Evolutionary conservation across 2,888 invertebrate genomes (phyloP).

Genomic region (Tenthredo notha): DNA sequence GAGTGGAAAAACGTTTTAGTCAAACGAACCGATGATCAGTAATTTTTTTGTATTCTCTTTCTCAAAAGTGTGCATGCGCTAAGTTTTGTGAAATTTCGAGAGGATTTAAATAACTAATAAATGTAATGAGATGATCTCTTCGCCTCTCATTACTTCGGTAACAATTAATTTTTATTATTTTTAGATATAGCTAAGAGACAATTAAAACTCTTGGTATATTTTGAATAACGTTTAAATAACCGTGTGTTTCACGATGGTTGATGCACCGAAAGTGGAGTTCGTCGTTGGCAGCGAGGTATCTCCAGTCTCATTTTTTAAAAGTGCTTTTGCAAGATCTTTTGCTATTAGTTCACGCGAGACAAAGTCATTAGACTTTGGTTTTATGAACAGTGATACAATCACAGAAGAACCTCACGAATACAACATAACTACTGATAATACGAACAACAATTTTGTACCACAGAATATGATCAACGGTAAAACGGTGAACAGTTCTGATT

Average conservation of each 20-base stretch:
- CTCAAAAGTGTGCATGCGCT: neutral
- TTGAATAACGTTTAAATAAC: neutral
- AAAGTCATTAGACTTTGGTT: slow-evolving; percentile 77
- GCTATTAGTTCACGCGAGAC: slow-evolving; percentile 75
- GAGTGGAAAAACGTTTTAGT: neutral
- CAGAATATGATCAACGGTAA: slow-evolving; percentile 55
- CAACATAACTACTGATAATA: slow-evolving; percentile 57
- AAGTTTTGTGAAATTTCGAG: neutral
- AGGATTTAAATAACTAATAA: neutral
- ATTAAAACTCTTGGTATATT: neutral
- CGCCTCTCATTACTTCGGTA: neutral
- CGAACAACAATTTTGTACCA: slow-evolving; percentile 68
- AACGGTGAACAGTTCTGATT: slow-evolving; percentile 57
- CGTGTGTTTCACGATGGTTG: slow-evolving; percentile 60
- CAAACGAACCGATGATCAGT: neutral
- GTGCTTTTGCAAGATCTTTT: slow-evolving; percentile 80
- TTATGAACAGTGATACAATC: slow-evolving; percentile 64
- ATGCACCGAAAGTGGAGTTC: slow-evolving; percentile 70
- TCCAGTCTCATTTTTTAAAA: slow-evolving; percentile 80
- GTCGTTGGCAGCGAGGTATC: slow-evolving; percentile 74
- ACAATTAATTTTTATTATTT: neutral
- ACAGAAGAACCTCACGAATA: slow-evolving; percentile 59
- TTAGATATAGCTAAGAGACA: neutral
- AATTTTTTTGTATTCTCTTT: neutral
- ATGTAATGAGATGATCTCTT: slow-evolving; percentile 2